Conservation (phyloP, 2,888 invertebrate genomes). For the Phengaris alcon region DNA sequence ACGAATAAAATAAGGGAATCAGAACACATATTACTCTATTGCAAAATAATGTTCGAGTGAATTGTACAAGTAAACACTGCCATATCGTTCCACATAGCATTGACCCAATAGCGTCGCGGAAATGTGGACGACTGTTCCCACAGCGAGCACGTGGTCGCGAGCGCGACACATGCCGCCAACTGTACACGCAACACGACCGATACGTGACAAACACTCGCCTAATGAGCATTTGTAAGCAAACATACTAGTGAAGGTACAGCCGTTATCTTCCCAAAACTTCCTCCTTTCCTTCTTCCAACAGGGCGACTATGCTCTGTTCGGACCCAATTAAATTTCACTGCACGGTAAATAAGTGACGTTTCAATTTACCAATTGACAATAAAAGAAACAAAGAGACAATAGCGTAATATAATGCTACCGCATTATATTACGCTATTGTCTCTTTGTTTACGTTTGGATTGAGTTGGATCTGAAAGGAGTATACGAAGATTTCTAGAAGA, state of each 20-base stretch:
- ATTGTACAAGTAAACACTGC: not conserved
- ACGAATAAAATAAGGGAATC: not conserved
- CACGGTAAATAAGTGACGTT: too few relatives aligned
- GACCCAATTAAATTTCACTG: too few relatives aligned
- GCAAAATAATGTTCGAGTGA: not conserved
- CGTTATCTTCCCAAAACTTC: too few relatives aligned
- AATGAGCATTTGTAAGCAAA: not conserved
- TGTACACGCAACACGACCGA: not conserved
- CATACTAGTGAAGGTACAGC: not conserved
- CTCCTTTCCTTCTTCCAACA: too few relatives aligned
- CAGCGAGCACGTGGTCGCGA: conserved; percentile 7
- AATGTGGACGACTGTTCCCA: not conserved
- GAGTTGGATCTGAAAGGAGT: too few relatives aligned
- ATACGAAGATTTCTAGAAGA: not conserved
- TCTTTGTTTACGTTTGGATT: too few relatives aligned
- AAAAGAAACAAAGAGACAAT: too few relatives aligned
- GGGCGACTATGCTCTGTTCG: too few relatives aligned
- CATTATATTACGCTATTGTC: too few relatives aligned
- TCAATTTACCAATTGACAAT: too few relatives aligned
- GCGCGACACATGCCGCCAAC: not conserved
- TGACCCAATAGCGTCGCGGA: conserved; percentile 18
- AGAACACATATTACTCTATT: not conserved
- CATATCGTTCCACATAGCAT: conserved; percentile 7
- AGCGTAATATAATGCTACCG: too few relatives aligned
- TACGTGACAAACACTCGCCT: not conserved